Base-by-base conservation (phyloP, 2,797 vertebrate genomes). In the Arremon brunneinucha region DNA sequence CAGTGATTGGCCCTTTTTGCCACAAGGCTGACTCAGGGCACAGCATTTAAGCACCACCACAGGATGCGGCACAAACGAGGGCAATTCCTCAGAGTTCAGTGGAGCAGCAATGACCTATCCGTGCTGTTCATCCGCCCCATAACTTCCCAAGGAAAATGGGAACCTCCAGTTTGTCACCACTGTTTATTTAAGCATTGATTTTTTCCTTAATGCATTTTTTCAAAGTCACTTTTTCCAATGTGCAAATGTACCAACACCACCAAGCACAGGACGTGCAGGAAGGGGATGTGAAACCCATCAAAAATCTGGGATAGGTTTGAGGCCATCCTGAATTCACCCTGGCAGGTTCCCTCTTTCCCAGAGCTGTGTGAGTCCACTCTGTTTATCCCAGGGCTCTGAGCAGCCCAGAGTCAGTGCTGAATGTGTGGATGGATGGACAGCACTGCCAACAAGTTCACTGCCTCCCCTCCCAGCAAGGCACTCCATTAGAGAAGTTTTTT, bases 201-300 rank as follows among this genome's bases (percentile, higher is more conserved):
- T 28, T 7, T 39, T 21, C 43, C 49, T 67, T 39, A 44, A 68
- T 5, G 16, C 18, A 3, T 24, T 23, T 90, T 47, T 35, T 14
- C 65, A 24, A 88, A 74, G 62, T 26, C 28, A 6, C 34, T 78
- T 53, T 71, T 70, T 55, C 50, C 41, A 37, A 43, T 5, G 2
- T 7, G 3, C 39, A 46, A 44, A 53, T 0, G 0, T 4, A 10
- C 28, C 5, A 2, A 53, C 26, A 11, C 8, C 1, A 1, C 34
- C 43, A 39, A 39, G 28, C 44, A 46, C 32, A 20, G 24, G 15
- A 28, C 2, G 12, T 34, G n/a, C 47, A 65, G 59, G n/a, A 35
- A 70, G 22, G 30, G 41, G 46, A 30, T 1, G 1, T 2, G 2
- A 85, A 69, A 34, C 16, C 23, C 14, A 24, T 18, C 19, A 49